Base-by-base conservation (phyloP, 2,113 vertebrate genomes). In the Perccottus glenii region DNA sequence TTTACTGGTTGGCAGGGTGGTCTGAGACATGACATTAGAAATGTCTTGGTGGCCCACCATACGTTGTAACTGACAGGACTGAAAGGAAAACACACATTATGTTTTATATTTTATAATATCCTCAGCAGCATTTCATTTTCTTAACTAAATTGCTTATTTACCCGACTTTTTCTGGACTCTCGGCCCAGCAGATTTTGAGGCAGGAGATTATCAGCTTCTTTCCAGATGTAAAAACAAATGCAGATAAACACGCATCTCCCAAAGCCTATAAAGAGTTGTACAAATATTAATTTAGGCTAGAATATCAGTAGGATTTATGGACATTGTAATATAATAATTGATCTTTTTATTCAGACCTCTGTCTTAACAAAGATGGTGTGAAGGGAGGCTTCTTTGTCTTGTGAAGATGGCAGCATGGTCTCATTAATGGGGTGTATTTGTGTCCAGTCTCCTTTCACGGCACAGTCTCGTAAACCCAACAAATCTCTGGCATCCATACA, bases 181-280 rank as follows among this genome's bases (percentile, higher is more conserved):
- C 93, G 43, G 88, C 87, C 96, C 96, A 98, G 3, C 80, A 90
- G 65, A 99, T 83, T 85, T 92, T 81, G 79, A 98, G 82, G 85
- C 94, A 94, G 4, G 93, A 94, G 68, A 96, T 67, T 40, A 92
- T 62, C 53, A 99, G 87, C 45, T 84, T 83, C 9, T 93, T 86
- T 0, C 78, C 94, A 75, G 87, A 91, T 74, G 89, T 95, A 90
- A 96, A 99, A 12, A 93, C 75, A 85, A 98, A 96, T 0, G 91
- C 93, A 53, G 93, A 95, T 32, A 98, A 85, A 82, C 96, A 97
- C 72, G 90, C 87, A 60, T 97, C 95, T 40, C 95, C 95, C 52
- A 95, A 62, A 43, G 91, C 72, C 98, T 99, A 80, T 10, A 9
- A 11, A 27, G 1, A 56, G 51, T 63, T 27, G 1, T 42, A 15